phyloP scores from a whole-genome alignment of 64 coral and sea anemone species.

The Montipora cactus region DNA sequence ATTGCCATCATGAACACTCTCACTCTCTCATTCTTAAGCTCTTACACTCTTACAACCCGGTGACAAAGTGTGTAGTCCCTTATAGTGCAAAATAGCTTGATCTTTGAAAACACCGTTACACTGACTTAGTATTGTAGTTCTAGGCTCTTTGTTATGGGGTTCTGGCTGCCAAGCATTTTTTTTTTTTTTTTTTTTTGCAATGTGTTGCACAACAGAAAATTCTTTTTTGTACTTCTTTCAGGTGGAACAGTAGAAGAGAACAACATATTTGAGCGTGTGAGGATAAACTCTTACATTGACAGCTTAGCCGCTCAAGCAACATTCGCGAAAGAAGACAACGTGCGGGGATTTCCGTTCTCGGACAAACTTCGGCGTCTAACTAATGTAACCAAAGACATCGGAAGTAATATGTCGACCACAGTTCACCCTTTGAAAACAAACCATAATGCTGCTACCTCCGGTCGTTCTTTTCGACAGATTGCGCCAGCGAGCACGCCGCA shows the following conservation, averaged over 20 bases:
- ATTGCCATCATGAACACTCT: too few relatives aligned
- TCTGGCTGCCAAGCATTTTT: too few relatives aligned
- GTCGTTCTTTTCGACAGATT: background rate
- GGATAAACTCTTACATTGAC: constrained; percentile 6
- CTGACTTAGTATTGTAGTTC: too few relatives aligned
- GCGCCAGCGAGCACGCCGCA: background rate
- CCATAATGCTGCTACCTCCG: background rate
- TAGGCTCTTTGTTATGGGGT: too few relatives aligned
- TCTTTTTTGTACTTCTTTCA: background rate
- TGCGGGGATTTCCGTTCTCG: constrained; percentile 38
- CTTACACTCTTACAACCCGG: too few relatives aligned
- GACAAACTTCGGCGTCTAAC: constrained; percentile 26
- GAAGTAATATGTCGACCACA: background rate
- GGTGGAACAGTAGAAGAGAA: background rate
- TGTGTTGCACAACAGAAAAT: background rate
- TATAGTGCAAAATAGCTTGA: too few relatives aligned
- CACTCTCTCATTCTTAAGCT: too few relatives aligned
- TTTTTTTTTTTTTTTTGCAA: background rate
- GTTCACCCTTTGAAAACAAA: constrained; percentile 27
- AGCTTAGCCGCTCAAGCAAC: background rate
- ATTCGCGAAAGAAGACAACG: background rate
- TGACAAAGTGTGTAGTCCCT: too few relatives aligned
- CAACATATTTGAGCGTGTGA: constrained; percentile 13
- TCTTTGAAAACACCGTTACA: too few relatives aligned
- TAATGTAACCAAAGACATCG: constrained; percentile 15